phyloP scores from a whole-genome alignment of 2,888 invertebrate species.

The Drosophila recens region DNA sequence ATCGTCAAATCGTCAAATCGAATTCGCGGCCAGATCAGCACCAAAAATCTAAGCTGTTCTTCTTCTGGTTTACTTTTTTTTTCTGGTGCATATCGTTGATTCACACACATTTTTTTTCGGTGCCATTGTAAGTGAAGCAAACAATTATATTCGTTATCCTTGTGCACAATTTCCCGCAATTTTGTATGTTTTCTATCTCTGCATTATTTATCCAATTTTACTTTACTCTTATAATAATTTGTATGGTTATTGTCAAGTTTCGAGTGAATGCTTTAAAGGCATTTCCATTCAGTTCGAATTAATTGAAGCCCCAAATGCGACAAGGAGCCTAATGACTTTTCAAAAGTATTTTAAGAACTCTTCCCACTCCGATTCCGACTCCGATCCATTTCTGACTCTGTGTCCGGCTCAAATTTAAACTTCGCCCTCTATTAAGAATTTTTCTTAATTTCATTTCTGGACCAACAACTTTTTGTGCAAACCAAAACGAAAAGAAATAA shows the following conservation, averaged over 20 bases:
- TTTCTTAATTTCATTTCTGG: slow-evolving; percentile 42
- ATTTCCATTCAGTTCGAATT: slow-evolving; percentile 38
- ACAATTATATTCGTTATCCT: neutral
- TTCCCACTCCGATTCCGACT: neutral
- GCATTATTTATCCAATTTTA: neutral
- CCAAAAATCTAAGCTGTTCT: slow-evolving; percentile 2
- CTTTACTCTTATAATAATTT: neutral
- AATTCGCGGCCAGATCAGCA: slow-evolving; percentile 13
- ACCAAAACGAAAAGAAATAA: slow-evolving; percentile 8
- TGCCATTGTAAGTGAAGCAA: slow-evolving; percentile 20
- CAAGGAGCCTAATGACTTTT: slow-evolving; percentile 52
- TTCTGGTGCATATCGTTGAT: slow-evolving; percentile 32
- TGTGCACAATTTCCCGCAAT: slow-evolving; percentile 19
- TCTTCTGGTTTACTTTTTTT: slow-evolving; percentile 11
- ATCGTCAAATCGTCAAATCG: neutral
- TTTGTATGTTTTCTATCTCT: slow-evolving; percentile 2
- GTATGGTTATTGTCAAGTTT: slow-evolving; percentile 36
- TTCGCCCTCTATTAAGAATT: slow-evolving; percentile 26
- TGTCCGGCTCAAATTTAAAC: slow-evolving; percentile 2
- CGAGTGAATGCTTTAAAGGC: slow-evolving; percentile 21
- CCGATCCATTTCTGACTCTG: neutral
- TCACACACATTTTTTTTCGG: slow-evolving; percentile 18
- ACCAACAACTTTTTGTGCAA: slow-evolving; percentile 38
- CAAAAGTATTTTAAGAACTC: slow-evolving; percentile 54
- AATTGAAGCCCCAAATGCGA: slow-evolving; percentile 37